Evolutionary conservation across 2,113 vertebrate species (phyloP).

Genomic region (Festucalex cinctus): DNA sequence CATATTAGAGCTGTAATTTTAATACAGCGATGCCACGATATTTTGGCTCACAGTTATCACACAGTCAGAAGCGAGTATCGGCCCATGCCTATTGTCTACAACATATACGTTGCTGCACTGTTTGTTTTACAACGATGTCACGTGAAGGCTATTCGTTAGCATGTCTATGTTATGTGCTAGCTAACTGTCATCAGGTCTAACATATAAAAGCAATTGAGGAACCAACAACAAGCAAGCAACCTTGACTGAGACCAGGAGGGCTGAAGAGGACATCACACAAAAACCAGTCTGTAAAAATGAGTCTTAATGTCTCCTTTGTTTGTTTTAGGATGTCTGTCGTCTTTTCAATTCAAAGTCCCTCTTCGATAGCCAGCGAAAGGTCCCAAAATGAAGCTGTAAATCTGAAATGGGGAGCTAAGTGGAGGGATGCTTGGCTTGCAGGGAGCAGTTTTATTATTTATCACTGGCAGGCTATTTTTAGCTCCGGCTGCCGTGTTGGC

Average conservation of each 20-base stretch:
- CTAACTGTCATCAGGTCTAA: no score
- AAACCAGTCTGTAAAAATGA: neutral
- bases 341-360: neutral
- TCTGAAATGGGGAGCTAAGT: conserved; percentile 10
- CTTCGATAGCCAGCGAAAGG: neutral
- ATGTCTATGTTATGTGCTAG: neutral
- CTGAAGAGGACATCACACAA: neutral
- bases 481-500: conserved; percentile 44
- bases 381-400: conserved; percentile 6
- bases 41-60: no score
- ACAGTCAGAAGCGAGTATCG: no score
- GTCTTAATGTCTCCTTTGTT: neutral
- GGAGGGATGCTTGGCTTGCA: conserved; percentile 39
- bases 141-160: no score
- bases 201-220: no score
- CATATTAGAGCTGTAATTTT: no score
- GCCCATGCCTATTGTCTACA: no score
- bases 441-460: conserved; percentile 62
- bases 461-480: conserved; percentile 62
- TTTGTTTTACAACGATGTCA: no score
- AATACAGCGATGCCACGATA: no score
- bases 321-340: neutral
- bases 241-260: no score
- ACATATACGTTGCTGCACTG: no score
- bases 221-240: no score